Base-by-base conservation (phyloP, 1,140 invertebrate genomes). In the Chelonus insularis region DNA sequence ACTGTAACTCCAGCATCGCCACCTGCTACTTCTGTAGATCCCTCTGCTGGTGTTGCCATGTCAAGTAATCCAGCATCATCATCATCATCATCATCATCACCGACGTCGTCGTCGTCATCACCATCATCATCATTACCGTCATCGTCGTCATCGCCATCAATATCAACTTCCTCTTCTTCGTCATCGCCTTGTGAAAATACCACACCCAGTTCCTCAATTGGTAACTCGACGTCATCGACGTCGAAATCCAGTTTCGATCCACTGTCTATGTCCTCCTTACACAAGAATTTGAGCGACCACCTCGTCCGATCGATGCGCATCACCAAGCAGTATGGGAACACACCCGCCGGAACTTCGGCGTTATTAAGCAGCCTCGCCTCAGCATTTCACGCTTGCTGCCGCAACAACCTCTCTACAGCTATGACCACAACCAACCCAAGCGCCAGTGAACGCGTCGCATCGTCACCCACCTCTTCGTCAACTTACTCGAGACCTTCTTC, bases 1-100 rank as follows among this genome's bases (percentile, higher is more conserved):
- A 95, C 93, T 9, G 88, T 94, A 2, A 85, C 85, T 9, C 83
- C 76, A 8, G 70, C 78, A n/a, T 68, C 72, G 12, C 70, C 72
- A 5, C 64, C 69, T 0, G 47, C 25, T 16, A 25, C 36, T 14
- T 25, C 12, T 63, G 62, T 12, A 54, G 67, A 29, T 64, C 67
- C 8, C 52, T 37, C 34, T 39, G 14, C 25, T 48, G 45, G 20
- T 23, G 45, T 25, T 48, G 23, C 59, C 36, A 25, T 34, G 57
- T 34, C 56, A 56, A 11, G 32, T 37, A 12, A 36, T 47, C 23
- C 36, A 34, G 29, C 39, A 32, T 34, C 41, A 59, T n/a, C 58
- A 9, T 39, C 56, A 23, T 7, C 48, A 29, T 39, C 52, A 14
- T 12, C 47, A 34, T 23, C 37, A 52, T 18, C 32, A 60, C 14